These are phyloP conservation scores for Deroplatys truncata DNA, from an alignment of 2,888 invertebrate genomes.

Conservation along the genomic window DNA sequence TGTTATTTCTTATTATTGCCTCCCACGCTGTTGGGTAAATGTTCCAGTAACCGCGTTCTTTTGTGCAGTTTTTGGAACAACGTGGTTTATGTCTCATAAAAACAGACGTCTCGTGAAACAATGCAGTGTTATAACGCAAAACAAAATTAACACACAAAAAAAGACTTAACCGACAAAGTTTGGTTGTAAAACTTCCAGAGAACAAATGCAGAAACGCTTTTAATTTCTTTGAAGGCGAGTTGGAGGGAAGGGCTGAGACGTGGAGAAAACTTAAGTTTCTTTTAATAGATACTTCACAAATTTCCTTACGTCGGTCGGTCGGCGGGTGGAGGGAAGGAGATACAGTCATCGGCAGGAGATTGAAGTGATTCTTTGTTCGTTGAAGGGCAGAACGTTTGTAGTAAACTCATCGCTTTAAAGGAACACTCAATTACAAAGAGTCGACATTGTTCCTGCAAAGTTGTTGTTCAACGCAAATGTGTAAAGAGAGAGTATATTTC, in stretches of 20 bases:
- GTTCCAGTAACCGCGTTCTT: neutral
- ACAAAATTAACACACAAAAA: neutral
- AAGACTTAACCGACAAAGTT: neutral
- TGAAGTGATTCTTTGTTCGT: neutral
- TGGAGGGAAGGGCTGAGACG: neutral
- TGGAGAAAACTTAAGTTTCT: neutral
- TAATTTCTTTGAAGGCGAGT: neutral
- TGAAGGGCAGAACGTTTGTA: neutral
- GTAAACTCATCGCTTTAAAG: neutral
- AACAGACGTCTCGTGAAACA: neutral
- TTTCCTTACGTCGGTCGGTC: neutral
- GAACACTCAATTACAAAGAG: slow-evolving; percentile 8
- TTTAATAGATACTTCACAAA: neutral
- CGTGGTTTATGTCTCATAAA: neutral
- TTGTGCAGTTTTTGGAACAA: neutral
- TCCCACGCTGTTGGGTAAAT: neutral
- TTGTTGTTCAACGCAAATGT: neutral
- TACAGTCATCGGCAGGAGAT: neutral
- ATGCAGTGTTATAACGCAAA: neutral
- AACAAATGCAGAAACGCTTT: neutral
- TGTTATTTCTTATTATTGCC: neutral
- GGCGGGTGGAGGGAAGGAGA: neutral
- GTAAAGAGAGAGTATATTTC: neutral
- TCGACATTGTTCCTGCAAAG: neutral
- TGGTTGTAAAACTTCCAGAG: neutral